Evolutionary conservation across 2,113 vertebrate species (phyloP).

Genomic region (Cephalopterus ornatus): DNA sequence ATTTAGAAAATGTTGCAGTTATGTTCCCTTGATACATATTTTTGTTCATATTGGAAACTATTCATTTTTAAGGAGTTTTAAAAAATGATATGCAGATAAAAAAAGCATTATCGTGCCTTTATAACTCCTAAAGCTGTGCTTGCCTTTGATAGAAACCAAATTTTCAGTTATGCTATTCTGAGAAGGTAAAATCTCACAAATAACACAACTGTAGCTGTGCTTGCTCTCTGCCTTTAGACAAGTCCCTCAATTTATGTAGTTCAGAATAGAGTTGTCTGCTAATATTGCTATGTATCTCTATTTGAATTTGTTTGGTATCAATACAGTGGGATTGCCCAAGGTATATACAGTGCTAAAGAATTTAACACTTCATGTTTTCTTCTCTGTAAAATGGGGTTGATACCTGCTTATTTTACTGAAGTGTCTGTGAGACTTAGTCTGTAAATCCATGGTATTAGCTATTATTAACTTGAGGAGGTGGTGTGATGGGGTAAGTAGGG

Average conservation of each 20-base stretch:
- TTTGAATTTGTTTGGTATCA: background rate
- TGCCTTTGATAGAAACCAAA: background rate
- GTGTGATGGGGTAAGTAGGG: constrained; percentile 32
- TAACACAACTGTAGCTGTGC: background rate
- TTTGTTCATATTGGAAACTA: background rate
- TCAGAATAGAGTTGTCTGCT: background rate
- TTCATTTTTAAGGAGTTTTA: background rate
- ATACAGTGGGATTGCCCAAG: background rate
- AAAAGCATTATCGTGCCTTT: background rate
- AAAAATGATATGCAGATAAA: background rate
- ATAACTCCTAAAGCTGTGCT: background rate
- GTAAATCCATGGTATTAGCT: constrained; percentile 55
- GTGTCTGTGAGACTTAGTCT: constrained; percentile 34
- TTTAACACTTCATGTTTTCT: background rate
- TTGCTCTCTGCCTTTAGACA: background rate
- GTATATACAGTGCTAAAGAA: background rate
- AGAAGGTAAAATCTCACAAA: background rate
- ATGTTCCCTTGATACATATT: background rate
- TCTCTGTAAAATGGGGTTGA: constrained; percentile 7
- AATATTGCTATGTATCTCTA: background rate
- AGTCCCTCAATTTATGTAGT: background rate
- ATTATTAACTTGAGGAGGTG: constrained; percentile 53
- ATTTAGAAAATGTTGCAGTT: background rate
- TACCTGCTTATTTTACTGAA: constrained; percentile 11
- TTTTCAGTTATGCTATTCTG: background rate